Evolutionary conservation across 2,888 invertebrate species (phyloP), one percentile per base, ranked within the genome.

Genomic region (Dexiosoma caninum): DNA sequence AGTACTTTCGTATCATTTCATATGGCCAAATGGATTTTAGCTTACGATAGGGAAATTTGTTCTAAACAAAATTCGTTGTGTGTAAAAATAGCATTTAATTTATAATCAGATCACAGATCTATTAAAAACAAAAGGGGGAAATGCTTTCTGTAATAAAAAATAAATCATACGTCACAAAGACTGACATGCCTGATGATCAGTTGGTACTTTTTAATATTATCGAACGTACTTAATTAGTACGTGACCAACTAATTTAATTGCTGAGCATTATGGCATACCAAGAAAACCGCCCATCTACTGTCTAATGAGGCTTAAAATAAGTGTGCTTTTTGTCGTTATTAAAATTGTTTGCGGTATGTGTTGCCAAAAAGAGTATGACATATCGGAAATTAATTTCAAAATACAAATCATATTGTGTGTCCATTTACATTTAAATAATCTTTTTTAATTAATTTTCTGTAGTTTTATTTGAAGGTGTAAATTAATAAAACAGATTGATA

Each of bases 401-500:
- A 62, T 35, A 21, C 1, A 7, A 49, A 7, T 46, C 23, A n/a
- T 40, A 23, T 57, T 57, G 32, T n/a, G n/a, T n/a, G n/a, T 46
- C n/a, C 3, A 12, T 49, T 37, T 21, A 8, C 37, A 21, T 5
- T 37, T 12, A 9, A 6, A 51, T 1, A 30, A 44, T n/a, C 14
- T 16, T 30, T 53, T 30, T 30, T 8, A 14, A 8, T 30, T 4
- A 14, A 16, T 16, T 53, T 32, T n/a, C 27, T 27, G 14, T 46
- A 12, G 3, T 9, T 21, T 19, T 12, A 12, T 19, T n/a, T 21
- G 3, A 23, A 78, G 64, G 71, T 78, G 70, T 51, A 10, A 78
- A 78, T 71, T 71, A 51, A 64, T 71, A 71, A 8, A 66, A n/a
- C n/a, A n/a, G n/a, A n/a, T n/a, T n/a, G n/a, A n/a, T 42, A 23